Base-by-base conservation (phyloP, 2,797 vertebrate species). In the Gallirallus australis region DNA sequence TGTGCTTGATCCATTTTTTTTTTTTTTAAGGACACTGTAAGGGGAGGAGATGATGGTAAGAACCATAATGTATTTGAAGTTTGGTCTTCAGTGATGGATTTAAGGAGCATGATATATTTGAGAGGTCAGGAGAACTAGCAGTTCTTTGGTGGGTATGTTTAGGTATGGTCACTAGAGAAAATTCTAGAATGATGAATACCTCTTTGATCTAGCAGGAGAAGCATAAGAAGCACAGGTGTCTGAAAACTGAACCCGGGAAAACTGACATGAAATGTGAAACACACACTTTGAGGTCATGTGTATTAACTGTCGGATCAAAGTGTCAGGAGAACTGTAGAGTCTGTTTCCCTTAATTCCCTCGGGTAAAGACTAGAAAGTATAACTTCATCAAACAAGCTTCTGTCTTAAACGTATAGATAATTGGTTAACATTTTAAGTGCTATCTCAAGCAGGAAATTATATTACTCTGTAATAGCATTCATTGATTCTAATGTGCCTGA, bases 401-500 rank as follows among this genome's bases (percentile, higher is more conserved):
- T 93, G 63, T n/a, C 33, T 84, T 91, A 81, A 86, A 76, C 8
- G 31, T 80, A 59, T 12, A 87, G 37, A 31, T 83, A 90, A 86
- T 69, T 86, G 69, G 45, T 78, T 91, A 88, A 83, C 73, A 54
- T 53, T 88, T 88, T 68, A 94, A 83, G 71, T 86, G 83, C 7
- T 61, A 10, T 83, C 69, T 91, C 69, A 86, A 94, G 82, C 63
- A 90, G 61, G 47, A 91, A 95, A 96, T 90, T 65, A 33, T 76
- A 90, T 93, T 93, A 83, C 31, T 68, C 33, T 71, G 16, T 78
- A 90, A 88, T 37, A 28, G 21, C 15, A 8, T 90, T 83, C 18
- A 86, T 88, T 77, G 42, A 47, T 86, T 95, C 93, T 88, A 91
- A 75, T 79, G 35, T 72, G 47, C 91, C 72, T 88, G 79, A 94